Percentiles rank a stretch among this genome's conserved stretches.
Conservation (phyloP, 2,888 invertebrate species). For the Agonum fuliginosum region DNA sequence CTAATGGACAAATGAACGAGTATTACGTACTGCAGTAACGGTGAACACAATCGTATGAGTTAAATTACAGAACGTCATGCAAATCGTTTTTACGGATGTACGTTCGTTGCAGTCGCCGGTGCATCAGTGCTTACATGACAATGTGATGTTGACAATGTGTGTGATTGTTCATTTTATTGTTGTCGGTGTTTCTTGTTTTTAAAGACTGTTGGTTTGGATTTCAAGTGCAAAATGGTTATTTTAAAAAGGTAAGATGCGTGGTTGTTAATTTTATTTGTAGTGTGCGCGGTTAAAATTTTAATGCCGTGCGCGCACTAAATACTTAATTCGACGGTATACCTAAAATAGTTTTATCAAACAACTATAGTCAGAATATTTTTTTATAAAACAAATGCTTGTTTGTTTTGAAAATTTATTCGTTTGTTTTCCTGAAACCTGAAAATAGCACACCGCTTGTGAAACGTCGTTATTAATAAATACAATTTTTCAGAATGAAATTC, state of each 20-base stretch:
- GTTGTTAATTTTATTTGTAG: no score
- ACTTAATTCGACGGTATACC: no score
- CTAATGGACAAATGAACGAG: constrained; percentile 70
- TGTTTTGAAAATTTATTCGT: no score
- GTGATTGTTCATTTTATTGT: constrained; percentile 12
- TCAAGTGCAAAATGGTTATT: background rate
- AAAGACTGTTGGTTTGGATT: background rate
- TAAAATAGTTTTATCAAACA: no score
- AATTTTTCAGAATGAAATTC: no score
- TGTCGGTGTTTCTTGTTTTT: background rate
- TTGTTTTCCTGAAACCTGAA: no score
- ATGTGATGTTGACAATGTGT: constrained; percentile 1
- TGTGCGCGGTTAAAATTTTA: no score
- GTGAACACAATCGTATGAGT: constrained; percentile 62
- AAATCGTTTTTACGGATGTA: constrained; percentile 33
- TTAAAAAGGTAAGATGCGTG: constrained; percentile 8
- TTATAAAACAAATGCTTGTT: no score
- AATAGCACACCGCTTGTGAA: no score
- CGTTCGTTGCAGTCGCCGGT: constrained; percentile 8
- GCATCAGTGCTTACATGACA: constrained; percentile 20
- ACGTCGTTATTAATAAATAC: no score
- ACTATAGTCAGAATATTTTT: no score
- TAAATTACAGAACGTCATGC: constrained; percentile 42
- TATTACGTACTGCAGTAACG: constrained; percentile 70
- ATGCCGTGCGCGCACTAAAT: no score